Evolutionary conservation across 2,888 invertebrate species (phyloP), one percentile per base, ranked within the genome.

Genomic region (Lasioglossum calceatum): DNA sequence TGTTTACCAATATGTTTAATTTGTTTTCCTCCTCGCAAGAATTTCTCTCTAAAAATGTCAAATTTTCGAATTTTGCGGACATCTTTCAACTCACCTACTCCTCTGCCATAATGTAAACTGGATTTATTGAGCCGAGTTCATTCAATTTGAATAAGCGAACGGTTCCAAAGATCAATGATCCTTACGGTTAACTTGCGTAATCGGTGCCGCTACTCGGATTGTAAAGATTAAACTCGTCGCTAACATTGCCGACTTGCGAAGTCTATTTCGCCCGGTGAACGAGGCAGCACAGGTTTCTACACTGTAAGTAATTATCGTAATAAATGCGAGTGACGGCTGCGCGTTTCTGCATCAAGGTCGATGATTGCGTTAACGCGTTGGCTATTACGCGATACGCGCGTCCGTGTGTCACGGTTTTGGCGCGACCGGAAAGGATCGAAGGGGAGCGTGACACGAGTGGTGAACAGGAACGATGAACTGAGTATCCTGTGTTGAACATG

Each of bases 331-430:
- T 64, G 85, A 86, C 84, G 79, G 78, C 77, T 58, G 36, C 32
- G 71, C 70, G 80, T 90, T 87, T 72, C 85, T 81, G 82, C 75
- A 88, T 81, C 91, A 89, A 86, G 87, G 90, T 90, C 82, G 84
- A 82, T 72, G 80, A 89, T 90, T 89, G 88, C 86, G 79, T 84
- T 81, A 70, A 85, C 72, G 71, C 77, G 72, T 79, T 67, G 50
- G 74, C 54, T 77, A 81, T 84, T 89, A 82, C 84, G 79, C 79
- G 82, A 74, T 61, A 74, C 74, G 72, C 72, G 36, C 70, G 64
- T 79, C 76, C 87, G 70, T 70, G 73, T 61, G 82, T 54, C 83
- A 81, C 75, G 75, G 81, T 82, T 88, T 88, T 81, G 70, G 64
- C 76, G 70, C 79, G 86, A 80, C 88, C 85, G 84, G 79, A 85